Conservation (phyloP, 2,113 vertebrate species). For the Ptyas mucosa region DNA sequence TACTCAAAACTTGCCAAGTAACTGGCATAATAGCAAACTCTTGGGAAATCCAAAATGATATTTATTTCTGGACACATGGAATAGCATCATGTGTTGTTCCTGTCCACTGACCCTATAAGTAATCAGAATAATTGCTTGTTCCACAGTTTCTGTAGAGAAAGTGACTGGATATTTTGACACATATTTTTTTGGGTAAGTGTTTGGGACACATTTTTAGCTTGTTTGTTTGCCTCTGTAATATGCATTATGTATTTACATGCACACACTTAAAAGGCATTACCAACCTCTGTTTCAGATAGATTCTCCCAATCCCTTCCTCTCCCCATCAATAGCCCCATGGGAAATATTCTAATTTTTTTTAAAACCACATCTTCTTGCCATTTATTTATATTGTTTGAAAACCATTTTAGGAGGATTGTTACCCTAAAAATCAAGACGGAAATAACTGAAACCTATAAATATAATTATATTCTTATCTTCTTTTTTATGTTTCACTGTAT, state of each 20-base stretch:
- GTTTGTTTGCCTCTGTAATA: neutral
- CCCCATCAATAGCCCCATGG: neutral
- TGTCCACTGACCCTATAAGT: constrained; percentile 26
- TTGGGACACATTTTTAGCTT: neutral
- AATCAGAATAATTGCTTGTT: constrained; percentile 58
- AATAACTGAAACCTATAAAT: neutral
- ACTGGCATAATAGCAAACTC: rapidly evolving
- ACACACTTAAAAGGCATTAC: neutral
- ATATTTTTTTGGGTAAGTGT: neutral
- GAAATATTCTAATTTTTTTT: neutral
- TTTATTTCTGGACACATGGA: constrained; percentile 11
- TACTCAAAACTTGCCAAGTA: rapidly evolving
- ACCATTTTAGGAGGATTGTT: neutral
- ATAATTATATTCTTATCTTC: neutral
- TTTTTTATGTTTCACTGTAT: neutral
- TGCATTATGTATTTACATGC: neutral
- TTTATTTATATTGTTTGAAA: neutral
- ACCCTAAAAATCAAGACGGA: neutral
- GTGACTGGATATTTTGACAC: neutral
- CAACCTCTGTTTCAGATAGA: neutral
- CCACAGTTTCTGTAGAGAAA: constrained; percentile 41
- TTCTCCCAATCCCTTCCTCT: neutral
- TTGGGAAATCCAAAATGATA: rapidly evolving
- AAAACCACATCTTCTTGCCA: neutral
- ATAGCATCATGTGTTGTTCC: constrained; percentile 50